These are phyloP conservation scores for Microtus oregoni DNA, from an alignment of 2,113 vertebrate species.

Conservation along the genomic window DNA sequence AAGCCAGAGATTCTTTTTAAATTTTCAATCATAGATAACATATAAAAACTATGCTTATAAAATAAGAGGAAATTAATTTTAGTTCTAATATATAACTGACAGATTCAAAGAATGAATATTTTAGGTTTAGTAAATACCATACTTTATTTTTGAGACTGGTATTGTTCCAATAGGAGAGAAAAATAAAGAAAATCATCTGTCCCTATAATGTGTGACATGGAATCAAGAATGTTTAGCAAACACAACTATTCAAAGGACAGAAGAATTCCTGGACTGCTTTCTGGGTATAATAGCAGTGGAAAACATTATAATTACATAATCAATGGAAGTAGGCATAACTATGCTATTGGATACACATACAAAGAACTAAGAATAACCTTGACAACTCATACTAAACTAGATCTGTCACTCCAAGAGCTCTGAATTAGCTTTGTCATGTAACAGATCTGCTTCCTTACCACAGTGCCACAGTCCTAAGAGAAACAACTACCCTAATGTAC, in stretches of 20 bases:
- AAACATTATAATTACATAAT: background rate
- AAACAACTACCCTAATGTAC: background rate
- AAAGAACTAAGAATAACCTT: background rate
- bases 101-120: background rate
- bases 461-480: background rate
- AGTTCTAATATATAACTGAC: background rate
- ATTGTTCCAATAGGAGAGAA: background rate
- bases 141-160: background rate
- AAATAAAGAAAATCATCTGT: background rate
- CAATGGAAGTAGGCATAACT: background rate
- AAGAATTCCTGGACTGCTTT: background rate
- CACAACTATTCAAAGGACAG: background rate
- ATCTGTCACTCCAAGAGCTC: background rate
- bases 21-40: conserved; percentile 27
- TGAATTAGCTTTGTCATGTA: background rate
- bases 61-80: background rate
- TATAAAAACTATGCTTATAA: background rate
- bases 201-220: background rate
- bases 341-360: background rate
- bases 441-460: background rate
- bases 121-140: background rate
- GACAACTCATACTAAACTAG: background rate
- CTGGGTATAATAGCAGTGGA: background rate
- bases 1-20: background rate
- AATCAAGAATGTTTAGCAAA: background rate